Evolutionary conservation across 2,113 vertebrate genomes (phyloP), one percentile per base, ranked within the genome.

Genomic region (Tympanuchus pallidicinctus): DNA sequence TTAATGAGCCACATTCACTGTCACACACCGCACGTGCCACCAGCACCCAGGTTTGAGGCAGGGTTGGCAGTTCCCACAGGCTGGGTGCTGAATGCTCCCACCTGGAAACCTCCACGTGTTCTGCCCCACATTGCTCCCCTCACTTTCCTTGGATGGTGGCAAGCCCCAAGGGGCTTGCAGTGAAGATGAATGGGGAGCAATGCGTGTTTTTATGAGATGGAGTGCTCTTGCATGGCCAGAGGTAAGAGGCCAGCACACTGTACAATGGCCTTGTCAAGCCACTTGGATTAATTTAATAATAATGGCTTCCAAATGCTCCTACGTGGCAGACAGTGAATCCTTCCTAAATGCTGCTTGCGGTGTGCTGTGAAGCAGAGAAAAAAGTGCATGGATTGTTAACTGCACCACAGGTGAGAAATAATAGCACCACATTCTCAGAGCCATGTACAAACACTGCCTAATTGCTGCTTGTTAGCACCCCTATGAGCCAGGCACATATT

Each of bases 391-490:
- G 78, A 18, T 79, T 85, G 69, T 85, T 90, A 93, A 70, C 40
- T 32, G 34, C 40, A 38, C 78, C 42, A 50, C 43, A 85, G 82
- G 70, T 79, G 78, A 91, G 63, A 87, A 95, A 80, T 30, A 82
- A 87, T 2, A 95, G 40, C 40, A 54, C 71, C 54, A 61, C 38
- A 42, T 30, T 92, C 66, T 75, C 83, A 86, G 52, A 81, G 52
- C 70, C 54, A 13, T 3, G 2, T 40, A 48, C n/a, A 64, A 83
- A 77, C 72, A 60, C 76, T 40, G 27, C 27, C 70, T 86, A 92
- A 94, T 94, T 82, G 81, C 82, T 73, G 38, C 67, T 95, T 82
- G 57, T 83, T 88, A 96, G 72, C 52, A 50, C 13, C 61, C 10
- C 50, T 50, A 3, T 2, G 3, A 96, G 63, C 45, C 84, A 88